Base-by-base conservation (phyloP, 2,797 vertebrate genomes). In the Botia kubotai region DNA sequence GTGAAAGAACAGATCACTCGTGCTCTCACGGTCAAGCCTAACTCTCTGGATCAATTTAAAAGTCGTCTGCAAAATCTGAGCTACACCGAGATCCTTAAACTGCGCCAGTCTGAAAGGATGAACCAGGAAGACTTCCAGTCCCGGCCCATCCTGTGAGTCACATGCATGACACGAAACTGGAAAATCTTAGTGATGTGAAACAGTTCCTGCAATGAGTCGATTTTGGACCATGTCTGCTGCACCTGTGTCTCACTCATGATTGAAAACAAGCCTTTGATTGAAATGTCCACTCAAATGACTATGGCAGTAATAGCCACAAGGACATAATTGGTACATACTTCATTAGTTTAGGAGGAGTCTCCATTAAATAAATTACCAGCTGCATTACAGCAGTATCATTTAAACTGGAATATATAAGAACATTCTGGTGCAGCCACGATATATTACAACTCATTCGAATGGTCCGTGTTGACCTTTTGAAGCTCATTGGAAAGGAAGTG, bases 111-210 rank as follows among this genome's bases (percentile, higher is more conserved):
- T 0, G 98, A 99, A 91, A 99, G 98, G 91, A 99, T 99, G 98
- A 99, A 98, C 93, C 98, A 99, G 89, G 98, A 99, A 88, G 98
- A 99, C 90, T 99, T 98, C 91, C 97, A 99, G 92, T 99, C 98
- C 90, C 97, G 97, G 88, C 98, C 98, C 2, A 99, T 99, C 88
- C 88, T 99, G 98, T 99, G 89, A 96, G 98, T 96, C 19, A 13
- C 36, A 21, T 26, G 3, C 60, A n/a, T 23, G 16, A 57, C 29
- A 36, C 10, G 16, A 66, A 53, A 60, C 52, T 71, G 50, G 66
- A 77, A 76, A 21, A n/a, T 66, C 11, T 74, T 68, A 58, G 3
- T 60, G 21, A 75, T 62, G 23, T 21, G 29, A 68, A 60, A 52
- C 48, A 57, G 60, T 55, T 72, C 19, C 53, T 16, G 33, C 63